Evolutionary conservation across 1,140 invertebrate genomes (phyloP), one percentile per base, ranked within the genome.

Genomic region (Armadillidium nasatum): DNA sequence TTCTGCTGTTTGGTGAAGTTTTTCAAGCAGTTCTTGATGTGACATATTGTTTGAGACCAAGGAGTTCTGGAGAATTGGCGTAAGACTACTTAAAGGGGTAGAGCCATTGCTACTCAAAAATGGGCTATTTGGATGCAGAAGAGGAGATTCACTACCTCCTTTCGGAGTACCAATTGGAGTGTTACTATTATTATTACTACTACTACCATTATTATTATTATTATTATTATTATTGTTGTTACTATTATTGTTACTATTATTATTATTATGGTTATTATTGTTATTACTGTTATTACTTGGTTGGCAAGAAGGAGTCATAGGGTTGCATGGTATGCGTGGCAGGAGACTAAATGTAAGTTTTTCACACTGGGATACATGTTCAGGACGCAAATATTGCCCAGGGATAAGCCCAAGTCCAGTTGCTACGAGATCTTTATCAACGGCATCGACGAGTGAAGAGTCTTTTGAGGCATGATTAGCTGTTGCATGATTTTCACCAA

Each of bases 271-370:
- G 33, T 33, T 33, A 33, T 33, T 33, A 33, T 33, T 33, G 33
- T 33, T 33, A 33, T 33, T 33, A 33, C 6, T 33, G 6, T 33
- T 33, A 19, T 60, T 60, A 19, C 50, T 60, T 15, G 50, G 50
- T 86, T 90, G 84, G 87, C 89, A 54, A 87, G 86, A 10, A 87
- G 89, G 72, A n/a, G 77, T 72, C 15, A 72, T 72, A 13, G 87
- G 87, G 82, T 90, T 88, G 85, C 90, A 91, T 10, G 88, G 86
- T 75, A 89, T 87, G 80, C 87, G 85, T 19, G 88, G 87, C 69
- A 90, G 82, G 73, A 91, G 86, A 81, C 87, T 89, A 81, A 91
- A 91, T 88, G 89, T 90, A 33, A 88, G 87, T 75, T 84, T 85
- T 72, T 85, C 78, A 19, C 71, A 54, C 70, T 78, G 75, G 11